Base-by-base conservation (phyloP, 2,888 invertebrate species). In the Cheilosia soror region DNA sequence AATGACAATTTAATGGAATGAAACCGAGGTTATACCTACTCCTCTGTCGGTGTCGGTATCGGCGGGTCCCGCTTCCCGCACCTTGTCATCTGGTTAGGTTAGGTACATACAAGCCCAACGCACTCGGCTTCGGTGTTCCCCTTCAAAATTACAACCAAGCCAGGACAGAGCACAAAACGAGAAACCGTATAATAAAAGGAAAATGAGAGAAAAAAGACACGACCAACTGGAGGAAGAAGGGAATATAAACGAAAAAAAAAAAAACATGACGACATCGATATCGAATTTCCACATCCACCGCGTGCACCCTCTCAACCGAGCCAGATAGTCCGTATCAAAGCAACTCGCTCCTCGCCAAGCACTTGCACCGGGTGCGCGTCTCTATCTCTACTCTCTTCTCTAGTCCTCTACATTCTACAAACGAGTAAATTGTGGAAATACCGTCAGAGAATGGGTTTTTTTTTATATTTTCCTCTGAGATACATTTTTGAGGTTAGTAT, bases 191-290 rank as follows among this genome's bases (percentile, higher is more conserved):
- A 27, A 2, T 9, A 15, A 37, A 49, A 2, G 49, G 20, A 49
- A 25, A 49, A 49, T 11, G 20, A 31, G 47, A 44, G 49, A 37
- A 49, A 15, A 37, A 37, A 25, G 49, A 27, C 37, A 49, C 25
- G 20, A 11, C 20, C 49, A 53, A 40, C 6, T 15, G 15, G 13
- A 15, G 44, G 37, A 42, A 42, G 37, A n/a, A 40, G 49, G 11
- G 15, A 11, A 25, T 7, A n/a, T 5, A 15, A n/a, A 9, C 27
- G n/a, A 37, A 33, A 63, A 15, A 11, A 44, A 62, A 33, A 27
- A 58, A 58, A 58, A 66, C 20, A 62, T 71, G 71, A 63, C 71
- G 71, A 71, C 71, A 71, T 71, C 78, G 63, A 78, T 63, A 71
- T 63, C 78, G 71, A 63, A 63, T 63, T 78, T 57, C 68, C 57